These are phyloP conservation scores for Scophthalmus maximus DNA, from an alignment of 2,113 vertebrate genomes.

Conservation along the genomic window DNA sequence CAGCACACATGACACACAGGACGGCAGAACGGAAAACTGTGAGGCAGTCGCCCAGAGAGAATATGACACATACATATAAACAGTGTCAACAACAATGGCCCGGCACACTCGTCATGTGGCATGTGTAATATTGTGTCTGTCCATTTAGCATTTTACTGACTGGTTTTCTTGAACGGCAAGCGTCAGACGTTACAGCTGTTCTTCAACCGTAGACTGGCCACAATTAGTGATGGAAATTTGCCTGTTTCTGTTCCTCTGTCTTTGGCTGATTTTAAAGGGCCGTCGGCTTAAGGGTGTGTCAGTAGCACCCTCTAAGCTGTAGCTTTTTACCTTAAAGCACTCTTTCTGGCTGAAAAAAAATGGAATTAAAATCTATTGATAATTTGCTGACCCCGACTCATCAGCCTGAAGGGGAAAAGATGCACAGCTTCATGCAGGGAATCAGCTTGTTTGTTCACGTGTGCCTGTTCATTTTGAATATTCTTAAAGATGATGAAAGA, in stretches of 20 bases:
- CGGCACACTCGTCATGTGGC: conserved; percentile 25
- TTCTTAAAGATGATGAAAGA: conserved; percentile 1
- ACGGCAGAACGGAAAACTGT: conserved; percentile 33
- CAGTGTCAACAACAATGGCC: conserved; percentile 44
- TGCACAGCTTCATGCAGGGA: background rate
- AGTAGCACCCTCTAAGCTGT: conserved; percentile 5
- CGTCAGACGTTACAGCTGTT: conserved; percentile 36
- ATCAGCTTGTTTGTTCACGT: background rate
- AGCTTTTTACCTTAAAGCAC: conserved; percentile 1
- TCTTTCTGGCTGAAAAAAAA: conserved; percentile 26
- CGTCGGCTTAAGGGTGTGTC: conserved; percentile 10
- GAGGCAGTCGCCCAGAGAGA: conserved; percentile 36
- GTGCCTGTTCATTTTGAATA: background rate
- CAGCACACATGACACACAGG: conserved; percentile 58
- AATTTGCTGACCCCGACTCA: background rate
- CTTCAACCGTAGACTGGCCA: background rate
- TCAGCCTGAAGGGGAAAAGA: background rate
- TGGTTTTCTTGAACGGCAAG: conserved; percentile 4
- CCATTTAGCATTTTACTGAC: conserved; percentile 48
- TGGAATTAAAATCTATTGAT: background rate
- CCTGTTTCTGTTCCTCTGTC: conserved; percentile 16
- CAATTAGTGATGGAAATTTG: conserved; percentile 21
- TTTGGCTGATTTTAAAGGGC: conserved; percentile 26
- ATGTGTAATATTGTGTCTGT: conserved; percentile 14
- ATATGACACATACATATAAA: conserved; percentile 51